Base-by-base conservation (phyloP, 2,888 invertebrate genomes). In the Plagodis pulveraria region DNA sequence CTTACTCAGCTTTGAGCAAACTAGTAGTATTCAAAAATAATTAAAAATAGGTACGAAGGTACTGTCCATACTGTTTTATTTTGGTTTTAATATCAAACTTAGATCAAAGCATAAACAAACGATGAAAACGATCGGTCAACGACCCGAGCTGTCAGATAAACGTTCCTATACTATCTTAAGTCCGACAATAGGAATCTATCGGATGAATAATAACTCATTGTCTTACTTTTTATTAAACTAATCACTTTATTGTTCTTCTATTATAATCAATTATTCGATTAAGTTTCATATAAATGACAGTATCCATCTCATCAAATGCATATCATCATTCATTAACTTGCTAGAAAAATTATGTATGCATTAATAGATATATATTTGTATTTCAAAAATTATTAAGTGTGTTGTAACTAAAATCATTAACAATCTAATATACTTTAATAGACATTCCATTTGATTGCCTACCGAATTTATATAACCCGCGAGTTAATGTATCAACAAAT, bases 191-290 rank as follows among this genome's bases (percentile, higher is more conserved):
- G 86, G 74, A 84, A 83, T 81, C 81, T 87, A 87, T 89, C 81
- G 78, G 72, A 78, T 80, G 85, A 87, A 90, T 91, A 91, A 92
- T 91, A 91, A 88, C 80, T 91, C 91, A 90, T 91, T 91, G 91
- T 91, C 90, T 87, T 84, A 86, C 84, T 87, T 91, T 91, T 90
- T 89, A 88, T 92, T 83, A 76, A 85, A 89, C 90, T 92, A 92
- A 91, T 91, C 91, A 91, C 89, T 91, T 89, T 87, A 91, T 92
- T 92, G 91, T 91, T 91, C 86, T 81, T 81, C 80, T 87, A 83
- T 82, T 86, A 84, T 89, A 92, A 92, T 91, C 91, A 92, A 91
- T 92, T 91, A 91, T 84, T 90, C 89, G 87, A 88, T 91, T 91
- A 88, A 81, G 81, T 90, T 88, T 85, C 86, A 80, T 84, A 87